These are phyloP conservation scores for Dasypogon diadema DNA, from an alignment of 2,888 invertebrate species.

Conservation along the genomic window DNA sequence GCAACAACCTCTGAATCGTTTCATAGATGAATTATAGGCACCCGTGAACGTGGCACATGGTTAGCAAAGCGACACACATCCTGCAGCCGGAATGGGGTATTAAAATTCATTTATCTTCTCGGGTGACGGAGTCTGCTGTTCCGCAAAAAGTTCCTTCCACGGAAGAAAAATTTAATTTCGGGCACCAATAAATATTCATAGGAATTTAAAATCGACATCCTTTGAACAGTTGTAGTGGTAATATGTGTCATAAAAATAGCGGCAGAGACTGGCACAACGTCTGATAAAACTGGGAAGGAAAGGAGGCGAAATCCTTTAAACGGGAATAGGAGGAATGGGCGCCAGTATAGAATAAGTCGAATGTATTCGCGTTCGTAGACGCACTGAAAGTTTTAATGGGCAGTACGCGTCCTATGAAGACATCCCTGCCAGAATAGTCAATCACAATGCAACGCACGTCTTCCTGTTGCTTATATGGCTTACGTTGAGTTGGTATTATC, in stretches of 20 bases:
- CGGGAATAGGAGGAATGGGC: background rate
- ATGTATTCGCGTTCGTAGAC: conserved; percentile 29
- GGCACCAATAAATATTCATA: conserved; percentile 57
- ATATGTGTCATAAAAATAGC: conserved; percentile 53
- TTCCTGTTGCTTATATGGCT: conserved; percentile 44
- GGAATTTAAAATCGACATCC: conserved; percentile 57
- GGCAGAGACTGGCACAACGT: conserved; percentile 40
- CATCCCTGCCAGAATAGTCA: background rate
- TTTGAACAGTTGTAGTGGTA: conserved; percentile 51
- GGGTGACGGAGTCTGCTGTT: conserved; percentile 4
- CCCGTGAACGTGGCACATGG: conserved; percentile 26
- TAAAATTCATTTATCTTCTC: conserved; percentile 48
- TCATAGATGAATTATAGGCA: conserved; percentile 42
- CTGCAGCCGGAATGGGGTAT: conserved; percentile 31
- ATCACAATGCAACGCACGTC: conserved; percentile 55
- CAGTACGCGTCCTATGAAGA: conserved; percentile 19
- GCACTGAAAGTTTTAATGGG: conserved; percentile 50
- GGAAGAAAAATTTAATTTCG: conserved; percentile 56
- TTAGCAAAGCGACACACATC: conserved; percentile 25
- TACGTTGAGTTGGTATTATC: conserved; percentile 35
- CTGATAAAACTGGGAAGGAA: background rate
- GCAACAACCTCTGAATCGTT: conserved; percentile 24
- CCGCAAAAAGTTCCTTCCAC: conserved; percentile 20
- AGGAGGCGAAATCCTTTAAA: conserved; percentile 3
- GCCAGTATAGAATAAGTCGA: conserved; percentile 10